Base-by-base conservation (phyloP, 2,888 invertebrate genomes). In the Agonopterix heracliana region DNA sequence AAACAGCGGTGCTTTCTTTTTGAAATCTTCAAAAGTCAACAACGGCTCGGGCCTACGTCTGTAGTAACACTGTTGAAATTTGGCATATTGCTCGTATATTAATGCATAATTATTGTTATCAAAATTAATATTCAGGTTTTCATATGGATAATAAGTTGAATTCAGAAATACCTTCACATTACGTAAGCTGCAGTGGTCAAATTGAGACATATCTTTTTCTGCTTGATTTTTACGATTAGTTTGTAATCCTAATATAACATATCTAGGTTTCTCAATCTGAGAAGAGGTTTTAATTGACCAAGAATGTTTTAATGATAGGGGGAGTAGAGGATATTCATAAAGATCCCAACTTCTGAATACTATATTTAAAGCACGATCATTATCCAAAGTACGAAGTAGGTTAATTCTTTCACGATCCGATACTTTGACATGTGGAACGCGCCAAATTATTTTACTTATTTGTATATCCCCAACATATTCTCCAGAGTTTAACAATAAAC, bases 201-300 rank as follows among this genome's bases (percentile, higher is more conserved):
- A 46, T 41, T 46, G 11, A 26, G 46, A 36, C 46, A 46, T 46
- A 4, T 9, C 9, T 9, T 62, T 70, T 66, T 54, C 57, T 51
- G 36, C 2, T 10, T 36, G 9, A 10, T 36, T 9, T n/a, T 36
- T 36, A 10, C 36, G 36, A 7, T 36, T 36, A 2, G 53, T 50
- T 64, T 81, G 78, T 44, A 78, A 65, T 9, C 63, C 74, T 13
- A 78, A 41, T 44, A 80, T 68, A 12, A 79, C 52, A 54, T 57
- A 80, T 46, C 74, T 52, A 2, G 76, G 76, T 58, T 72, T 74
- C 59, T 78, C 76, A 40, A 75, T 9, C 3, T 36, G 36, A 10
- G 36, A 36, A 36, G 36, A 36, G 2, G 36, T 36, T 36, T 36
- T 36, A 10, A 71, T 54, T 9, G 63, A 53, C 75, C 74, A 72